phyloP scores from a whole-genome alignment of 2,113 vertebrate species.

The Rhinichthys klamathensis region DNA sequence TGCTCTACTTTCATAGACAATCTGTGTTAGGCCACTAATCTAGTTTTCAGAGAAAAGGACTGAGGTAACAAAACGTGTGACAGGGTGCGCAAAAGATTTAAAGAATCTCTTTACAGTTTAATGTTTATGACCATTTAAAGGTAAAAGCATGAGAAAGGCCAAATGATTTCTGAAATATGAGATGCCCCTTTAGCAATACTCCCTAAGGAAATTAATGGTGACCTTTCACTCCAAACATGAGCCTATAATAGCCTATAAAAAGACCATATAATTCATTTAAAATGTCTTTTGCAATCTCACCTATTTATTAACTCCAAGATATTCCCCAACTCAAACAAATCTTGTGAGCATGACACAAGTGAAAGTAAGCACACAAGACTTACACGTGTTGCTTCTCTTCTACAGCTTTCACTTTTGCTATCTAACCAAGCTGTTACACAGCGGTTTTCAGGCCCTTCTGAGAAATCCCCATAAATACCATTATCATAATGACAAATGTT shows the following conservation, averaged over 20 bases:
- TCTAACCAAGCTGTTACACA: not conserved
- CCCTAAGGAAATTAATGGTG: not conserved
- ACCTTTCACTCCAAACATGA: conserved; percentile 4
- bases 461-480: conserved; percentile 18
- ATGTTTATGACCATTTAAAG: conserved; percentile 18
- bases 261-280: not conserved
- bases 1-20: conserved; percentile 54
- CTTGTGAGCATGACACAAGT: not conserved
- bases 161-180: not conserved
- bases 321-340: not conserved
- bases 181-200: not conserved
- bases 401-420: conserved; percentile 26
- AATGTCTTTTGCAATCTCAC: not conserved
- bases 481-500: not conserved
- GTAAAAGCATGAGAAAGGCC: not conserved
- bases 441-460: not conserved
- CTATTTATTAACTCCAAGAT: not conserved
- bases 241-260: not conserved
- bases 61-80: conserved; percentile 20
- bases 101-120: not conserved
- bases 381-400: conserved; percentile 44
- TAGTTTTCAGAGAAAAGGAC: conserved; percentile 46
- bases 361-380: not conserved
- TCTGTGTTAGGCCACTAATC: conserved; percentile 59
- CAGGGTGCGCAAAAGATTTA: conserved; percentile 10